Evolutionary conservation across 2,888 invertebrate genomes (phyloP).

Genomic region (Asteroscopus sphinx): DNA sequence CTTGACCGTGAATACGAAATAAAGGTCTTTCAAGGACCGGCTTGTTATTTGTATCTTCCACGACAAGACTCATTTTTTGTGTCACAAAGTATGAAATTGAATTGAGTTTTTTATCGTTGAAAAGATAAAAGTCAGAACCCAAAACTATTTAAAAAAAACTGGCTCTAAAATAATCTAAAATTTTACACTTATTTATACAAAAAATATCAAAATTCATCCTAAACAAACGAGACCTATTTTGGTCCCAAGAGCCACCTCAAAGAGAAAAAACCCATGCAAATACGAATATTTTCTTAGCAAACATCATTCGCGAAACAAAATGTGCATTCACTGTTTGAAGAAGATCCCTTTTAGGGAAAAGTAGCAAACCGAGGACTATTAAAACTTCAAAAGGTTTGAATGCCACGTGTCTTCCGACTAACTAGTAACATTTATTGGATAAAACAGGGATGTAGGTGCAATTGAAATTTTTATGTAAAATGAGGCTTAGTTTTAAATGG

Average conservation of each 20-base stretch:
- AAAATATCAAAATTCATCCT: background rate
- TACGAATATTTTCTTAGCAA: slow-evolving; percentile 36
- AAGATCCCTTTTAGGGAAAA: slow-evolving; percentile 29
- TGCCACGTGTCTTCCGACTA: slow-evolving; percentile 32
- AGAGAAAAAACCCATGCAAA: slow-evolving; percentile 33
- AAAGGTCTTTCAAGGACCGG: too few relatives aligned
- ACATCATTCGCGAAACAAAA: slow-evolving; percentile 45
- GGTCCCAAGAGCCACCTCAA: slow-evolving; percentile 2
- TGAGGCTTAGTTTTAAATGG: too few relatives aligned
- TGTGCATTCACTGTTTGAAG: slow-evolving; percentile 49
- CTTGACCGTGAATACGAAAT: too few relatives aligned
- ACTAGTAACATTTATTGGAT: slow-evolving; percentile 13
- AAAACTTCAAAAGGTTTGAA: slow-evolving; percentile 57
- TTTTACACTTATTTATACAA: too few relatives aligned
- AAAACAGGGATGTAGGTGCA: slow-evolving; percentile 10
- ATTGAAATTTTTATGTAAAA: too few relatives aligned
- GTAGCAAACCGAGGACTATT: slow-evolving; percentile 38
- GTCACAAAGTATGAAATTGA: too few relatives aligned
- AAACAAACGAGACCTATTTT: slow-evolving; percentile 16
- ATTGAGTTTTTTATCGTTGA: too few relatives aligned
- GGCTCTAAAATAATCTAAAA: too few relatives aligned
- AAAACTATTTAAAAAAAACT: too few relatives aligned
- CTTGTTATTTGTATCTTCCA: too few relatives aligned
- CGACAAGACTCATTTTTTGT: too few relatives aligned
- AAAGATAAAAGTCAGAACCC: too few relatives aligned